These are phyloP conservation scores for Lasioglossum morio DNA, from an alignment of 2,888 invertebrate genomes.

Conservation along the genomic window DNA sequence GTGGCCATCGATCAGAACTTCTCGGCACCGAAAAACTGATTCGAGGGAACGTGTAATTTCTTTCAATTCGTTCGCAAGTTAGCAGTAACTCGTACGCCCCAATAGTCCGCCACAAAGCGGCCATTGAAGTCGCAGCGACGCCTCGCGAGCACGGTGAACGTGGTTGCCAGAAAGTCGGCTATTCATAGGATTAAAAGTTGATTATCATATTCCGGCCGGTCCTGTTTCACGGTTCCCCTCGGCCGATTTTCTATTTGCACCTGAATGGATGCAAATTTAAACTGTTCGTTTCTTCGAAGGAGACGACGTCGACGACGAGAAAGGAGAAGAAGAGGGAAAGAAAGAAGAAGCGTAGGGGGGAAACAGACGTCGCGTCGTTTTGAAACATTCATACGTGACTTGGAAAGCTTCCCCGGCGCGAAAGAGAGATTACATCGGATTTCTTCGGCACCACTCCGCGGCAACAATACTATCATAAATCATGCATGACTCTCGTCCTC, in stretches of 20 bases:
- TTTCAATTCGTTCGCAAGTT: neutral
- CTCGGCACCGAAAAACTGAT: neutral
- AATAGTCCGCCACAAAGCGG: neutral
- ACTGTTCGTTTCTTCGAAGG: neutral
- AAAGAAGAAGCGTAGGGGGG: conserved; percentile 5
- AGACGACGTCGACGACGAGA: neutral
- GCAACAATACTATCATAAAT: conserved; percentile 62
- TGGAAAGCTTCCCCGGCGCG: conserved; percentile 27
- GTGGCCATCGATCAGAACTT: neutral
- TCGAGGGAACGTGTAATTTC: neutral
- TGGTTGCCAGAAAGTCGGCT: neutral
- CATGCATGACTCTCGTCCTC: conserved; percentile 62
- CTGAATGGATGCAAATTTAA: conserved; percentile 5
- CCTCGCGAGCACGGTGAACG: neutral
- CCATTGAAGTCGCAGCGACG: conserved; percentile 4
- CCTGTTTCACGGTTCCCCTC: neutral
- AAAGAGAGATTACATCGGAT: conserved; percentile 69
- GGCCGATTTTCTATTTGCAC: conserved; percentile 9
- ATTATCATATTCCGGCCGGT: neutral
- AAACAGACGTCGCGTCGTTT: conserved; percentile 41
- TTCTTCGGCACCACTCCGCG: conserved; percentile 57
- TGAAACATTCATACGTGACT: conserved; percentile 54
- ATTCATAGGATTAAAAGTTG: neutral
- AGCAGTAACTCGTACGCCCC: neutral
- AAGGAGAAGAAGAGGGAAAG: neutral